Evolutionary conservation across 2,113 vertebrate genomes (phyloP), one percentile per base, ranked within the genome.

Genomic region (Erythrolamprus reginae): DNA sequence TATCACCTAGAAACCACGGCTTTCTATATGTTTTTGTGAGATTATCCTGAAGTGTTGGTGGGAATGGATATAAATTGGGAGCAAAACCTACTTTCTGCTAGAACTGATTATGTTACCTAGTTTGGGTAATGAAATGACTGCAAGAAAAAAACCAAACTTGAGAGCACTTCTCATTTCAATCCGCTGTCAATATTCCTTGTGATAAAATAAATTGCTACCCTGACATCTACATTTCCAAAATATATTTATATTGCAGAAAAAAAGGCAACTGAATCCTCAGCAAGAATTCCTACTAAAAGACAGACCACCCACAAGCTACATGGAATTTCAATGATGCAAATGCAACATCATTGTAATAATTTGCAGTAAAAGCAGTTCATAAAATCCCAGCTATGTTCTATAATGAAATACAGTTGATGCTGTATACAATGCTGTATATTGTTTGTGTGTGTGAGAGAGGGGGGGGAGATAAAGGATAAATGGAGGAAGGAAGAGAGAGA

Each of bases 1-100:
- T 86, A 21, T 10, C 88, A 51, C 0, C 0, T 51, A 65, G 10
- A 4, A 4, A 0, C 5, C 24, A 45, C 2, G 28, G 0, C 48
- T 88, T 77, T 70, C 88, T 51, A 88, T 38, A 77, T 23, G 38
- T 48, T 1, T 55, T 87, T 82, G 52, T 4, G 33, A 82, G 21
- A 58, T 42, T 42, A 38, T 58, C 3, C 50, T 47, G 90, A 82
- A n/a, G 23, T 24, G 8, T 56, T 58, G 55, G 24, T 58, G 55
- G 24, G 55, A 9, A 58, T 58, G 23, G 55, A 58, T 58, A 58
- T 58, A 58, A 58, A 58, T 58, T 26, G 8, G 55, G 26, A 58
- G 55, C 24, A 26, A 58, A 58, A 26, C 8, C 55, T 26, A 58
- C 8, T 58, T 7, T 58, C 24, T 58, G 2, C 9, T 58, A 58